Conservation (phyloP, 2,888 invertebrate genomes). For the Hyles lineata region DNA sequence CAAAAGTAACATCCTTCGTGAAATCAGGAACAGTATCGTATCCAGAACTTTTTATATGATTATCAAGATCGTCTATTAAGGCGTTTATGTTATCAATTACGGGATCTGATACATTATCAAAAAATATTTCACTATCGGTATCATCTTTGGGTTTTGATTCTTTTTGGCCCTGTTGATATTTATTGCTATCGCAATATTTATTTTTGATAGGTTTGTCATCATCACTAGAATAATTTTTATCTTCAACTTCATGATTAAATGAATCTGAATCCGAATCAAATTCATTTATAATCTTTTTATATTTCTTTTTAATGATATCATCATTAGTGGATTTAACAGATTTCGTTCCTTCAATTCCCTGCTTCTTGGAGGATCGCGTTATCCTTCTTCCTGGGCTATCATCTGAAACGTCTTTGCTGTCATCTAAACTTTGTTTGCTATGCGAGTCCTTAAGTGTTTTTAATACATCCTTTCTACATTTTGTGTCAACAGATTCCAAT, state of each 20-base stretch:
- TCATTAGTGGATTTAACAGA: conserved; percentile 30
- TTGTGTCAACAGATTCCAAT: conserved; percentile 7
- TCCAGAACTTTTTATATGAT: conserved; percentile 61
- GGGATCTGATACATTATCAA: conserved; percentile 65
- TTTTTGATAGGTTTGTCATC: conserved; percentile 23
- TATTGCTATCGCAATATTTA: neutral
- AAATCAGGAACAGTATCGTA: conserved; percentile 53
- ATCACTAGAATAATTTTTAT: conserved; percentile 25
- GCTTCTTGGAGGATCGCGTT: conserved; percentile 57
- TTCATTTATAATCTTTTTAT: conserved; percentile 36
- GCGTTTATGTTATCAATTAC: conserved; percentile 72
- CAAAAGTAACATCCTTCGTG: conserved; percentile 59
- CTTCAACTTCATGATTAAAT: conserved; percentile 26
- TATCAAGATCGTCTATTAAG: conserved; percentile 70
- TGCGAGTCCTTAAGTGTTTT: conserved; percentile 34
- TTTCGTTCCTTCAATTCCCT: conserved; percentile 35
- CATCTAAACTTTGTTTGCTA: conserved; percentile 34
- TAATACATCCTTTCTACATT: conserved; percentile 30
- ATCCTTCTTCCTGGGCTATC: conserved; percentile 48
- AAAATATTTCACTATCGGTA: conserved; percentile 70
- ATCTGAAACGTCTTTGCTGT: conserved; percentile 35
- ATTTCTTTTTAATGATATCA: conserved; percentile 36
- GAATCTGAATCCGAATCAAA: conserved; percentile 11
- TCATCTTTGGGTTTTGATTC: conserved; percentile 53
- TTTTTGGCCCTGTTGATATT: neutral